These are phyloP conservation scores for Lagorchestes hirsutus DNA, from an alignment of 2,797 vertebrate genomes.

Conservation along the genomic window DNA sequence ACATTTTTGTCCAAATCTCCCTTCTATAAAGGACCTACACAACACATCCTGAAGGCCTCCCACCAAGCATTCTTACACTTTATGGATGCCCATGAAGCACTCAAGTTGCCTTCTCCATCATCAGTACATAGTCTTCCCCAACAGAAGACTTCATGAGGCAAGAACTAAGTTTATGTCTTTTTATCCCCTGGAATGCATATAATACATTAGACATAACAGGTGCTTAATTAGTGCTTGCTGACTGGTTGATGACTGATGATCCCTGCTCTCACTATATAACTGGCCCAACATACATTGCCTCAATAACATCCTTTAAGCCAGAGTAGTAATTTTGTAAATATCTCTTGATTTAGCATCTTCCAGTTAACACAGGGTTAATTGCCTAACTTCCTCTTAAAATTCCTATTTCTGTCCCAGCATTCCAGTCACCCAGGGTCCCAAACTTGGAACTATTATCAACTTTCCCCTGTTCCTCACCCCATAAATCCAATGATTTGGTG, in stretches of 20 bases:
- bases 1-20: background rate
- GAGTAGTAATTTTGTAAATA: background rate
- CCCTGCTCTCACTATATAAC: background rate
- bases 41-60: background rate
- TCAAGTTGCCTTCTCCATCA: background rate
- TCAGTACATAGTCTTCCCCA: background rate
- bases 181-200: background rate
- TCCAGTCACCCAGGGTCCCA: background rate
- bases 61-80: background rate
- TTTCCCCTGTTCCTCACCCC: background rate
- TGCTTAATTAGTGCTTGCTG: background rate
- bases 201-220: background rate
- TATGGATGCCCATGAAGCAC: background rate
- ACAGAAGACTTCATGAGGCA: background rate
- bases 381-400: background rate
- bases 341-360: background rate
- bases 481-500: background rate
- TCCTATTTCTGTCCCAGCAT: background rate
- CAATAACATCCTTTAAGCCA: background rate
- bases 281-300: background rate
- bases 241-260: background rate
- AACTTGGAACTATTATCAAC: background rate
- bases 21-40: background rate
- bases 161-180: background rate
- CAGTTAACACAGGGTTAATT: background rate